phyloP scores from a whole-genome alignment of 2,888 invertebrate genomes.

The Mechanitis mazaeus region DNA sequence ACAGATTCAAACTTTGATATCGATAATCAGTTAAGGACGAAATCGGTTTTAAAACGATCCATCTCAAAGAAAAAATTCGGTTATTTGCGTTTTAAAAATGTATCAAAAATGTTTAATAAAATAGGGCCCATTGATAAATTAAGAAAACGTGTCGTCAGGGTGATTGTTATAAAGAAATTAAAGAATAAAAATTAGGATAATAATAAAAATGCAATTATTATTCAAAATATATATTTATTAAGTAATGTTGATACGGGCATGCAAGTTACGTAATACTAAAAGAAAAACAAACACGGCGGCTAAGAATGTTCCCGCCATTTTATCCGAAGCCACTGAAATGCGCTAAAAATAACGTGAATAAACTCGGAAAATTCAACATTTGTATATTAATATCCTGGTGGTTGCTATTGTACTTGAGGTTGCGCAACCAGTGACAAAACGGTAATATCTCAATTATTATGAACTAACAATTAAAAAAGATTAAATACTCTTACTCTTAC shows the following conservation, averaged over 20 bases:
- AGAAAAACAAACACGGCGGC: constrained; percentile 3
- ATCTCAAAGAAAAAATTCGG: constrained; percentile 4
- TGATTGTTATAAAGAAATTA: neutral
- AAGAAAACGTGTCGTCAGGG: no score
- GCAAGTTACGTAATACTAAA: constrained; percentile 22
- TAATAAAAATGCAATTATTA: constrained; percentile 23
- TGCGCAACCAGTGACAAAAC: constrained; percentile 11
- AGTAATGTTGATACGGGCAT: no score
- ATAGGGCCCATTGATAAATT: no score
- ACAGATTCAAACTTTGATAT: constrained; percentile 35
- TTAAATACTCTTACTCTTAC: neutral
- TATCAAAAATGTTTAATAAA: no score
- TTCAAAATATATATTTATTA: constrained; percentile 34
- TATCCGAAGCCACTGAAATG: neutral
- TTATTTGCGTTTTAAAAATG: neutral
- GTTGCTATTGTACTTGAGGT: constrained; percentile 28
- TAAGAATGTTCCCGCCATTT: constrained; percentile 12
- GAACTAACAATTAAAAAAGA: neutral
- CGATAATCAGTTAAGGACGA: constrained; percentile 36
- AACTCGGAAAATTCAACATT: constrained; percentile 34
- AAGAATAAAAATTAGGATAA: constrained; percentile 3
- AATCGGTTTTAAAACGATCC: constrained; percentile 21
- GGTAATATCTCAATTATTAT: constrained; percentile 1
- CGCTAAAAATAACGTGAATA: constrained; percentile 26
- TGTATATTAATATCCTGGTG: constrained; percentile 24